Evolutionary conservation across 1,140 invertebrate species (phyloP), one percentile per base, ranked within the genome.

Genomic region (Dolichoris vasculosae): DNA sequence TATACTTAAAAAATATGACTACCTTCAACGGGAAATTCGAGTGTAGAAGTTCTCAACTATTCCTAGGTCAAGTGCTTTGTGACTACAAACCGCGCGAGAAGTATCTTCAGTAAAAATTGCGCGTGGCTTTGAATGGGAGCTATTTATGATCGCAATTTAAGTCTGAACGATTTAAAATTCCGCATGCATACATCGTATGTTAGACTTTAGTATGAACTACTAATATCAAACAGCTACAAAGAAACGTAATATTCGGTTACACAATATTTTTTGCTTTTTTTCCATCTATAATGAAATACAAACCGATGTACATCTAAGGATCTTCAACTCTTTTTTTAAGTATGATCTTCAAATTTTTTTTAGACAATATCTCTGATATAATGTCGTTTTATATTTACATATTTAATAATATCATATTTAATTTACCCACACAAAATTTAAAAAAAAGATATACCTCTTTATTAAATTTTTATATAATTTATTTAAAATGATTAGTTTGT

Each of bases 81-180:
- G 59, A 67, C 59, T 80, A 80, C 40, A 30, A 63, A 63, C 3
- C 32, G 26, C 46, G 26, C 46, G 77, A 35, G 46, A 63, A 67
- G 48, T 75, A 55, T 64, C 51, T 64, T 46, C 40, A 7, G 30
- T 7, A 84, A 79, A 78, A 84, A 78, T 78, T 84, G 78, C 38
- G 67, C 73, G 75, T 83, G 51, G 26, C 82, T 80, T 80, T 71
- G 67, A 85, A 85, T 75, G 83, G 83, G 64, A 85, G 38, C 84
- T 85, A 85, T 81, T 81, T 85, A 78, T 79, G 83, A 78, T 63
- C 63, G 76, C 76, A 84, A 84, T 79, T 77, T 78, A 17, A 32
- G 15, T n/a, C 23, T 46, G 43, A 59, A 79, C 64, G 59, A 78
- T 32, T 84, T 79, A 43, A 64, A 79, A 84, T 84, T 84, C 76